Evolutionary conservation across 2,113 vertebrate genomes (phyloP), one percentile per base, ranked within the genome.

Genomic region (Illadopsis cleaveri): DNA sequence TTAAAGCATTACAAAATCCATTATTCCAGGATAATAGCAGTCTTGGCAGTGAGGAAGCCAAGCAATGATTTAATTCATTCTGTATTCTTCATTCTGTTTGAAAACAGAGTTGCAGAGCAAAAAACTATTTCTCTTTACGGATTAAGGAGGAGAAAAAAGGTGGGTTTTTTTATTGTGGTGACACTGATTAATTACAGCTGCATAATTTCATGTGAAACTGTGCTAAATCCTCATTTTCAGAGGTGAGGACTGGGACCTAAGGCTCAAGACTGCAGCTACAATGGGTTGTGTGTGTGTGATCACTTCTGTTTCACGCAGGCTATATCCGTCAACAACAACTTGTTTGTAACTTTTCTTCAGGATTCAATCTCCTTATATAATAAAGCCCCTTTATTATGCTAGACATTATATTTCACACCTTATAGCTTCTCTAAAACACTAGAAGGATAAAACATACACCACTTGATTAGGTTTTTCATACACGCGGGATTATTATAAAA

Each of bases 241-340:
- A 50, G 27, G 20, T 28, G 20, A 60, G 23, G 35, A n/a, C 48
- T 45, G 19, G 18, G 28, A 68, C 30, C 8, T 18, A 38, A 68
- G 35, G 18, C 28, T 87, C n/a, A 51, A 15, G 28, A 35, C 4
- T 5, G 5, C 38, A 77, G 28, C 12, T 28, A 50, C 22, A 72
- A 56, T 6, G 21, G 4, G 2, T 14, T 4, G 4, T 7, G 13
- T 12, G 12, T 25, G 15, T 28, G 21, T 17, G 33, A 35, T 11
- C 1, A 1, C 4, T 40, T 86, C 45, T 57, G 7, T 45, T 79
- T 83, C 42, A 47, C 0, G 1, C 4, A 57, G 51, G 12, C 12
- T 72, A 17, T 25, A 45, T 77, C 24, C 25, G 54, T 27, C 28
- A 64, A 60, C 12, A 73, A 12, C 21, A 53, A 27, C 28, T 45